These are phyloP conservation scores for Nephrotoma flavescens DNA, from an alignment of 2,888 invertebrate species.

Conservation along the genomic window DNA sequence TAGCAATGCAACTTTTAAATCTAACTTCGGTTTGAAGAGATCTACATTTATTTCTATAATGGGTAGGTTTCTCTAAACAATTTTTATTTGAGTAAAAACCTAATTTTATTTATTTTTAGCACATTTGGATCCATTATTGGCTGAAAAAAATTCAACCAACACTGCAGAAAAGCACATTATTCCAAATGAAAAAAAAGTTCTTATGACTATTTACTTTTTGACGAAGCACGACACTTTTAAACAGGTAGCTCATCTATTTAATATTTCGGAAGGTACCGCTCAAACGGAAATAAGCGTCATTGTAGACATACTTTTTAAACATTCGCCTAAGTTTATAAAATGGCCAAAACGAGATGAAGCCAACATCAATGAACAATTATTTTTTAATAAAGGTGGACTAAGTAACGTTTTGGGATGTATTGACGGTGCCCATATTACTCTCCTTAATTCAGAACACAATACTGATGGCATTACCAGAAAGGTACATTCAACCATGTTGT, in stretches of 20 bases:
- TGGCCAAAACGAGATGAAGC: not conserved
- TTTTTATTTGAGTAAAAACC: not conserved
- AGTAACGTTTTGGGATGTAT: not conserved
- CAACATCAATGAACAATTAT: not conserved
- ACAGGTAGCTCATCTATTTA: not conserved
- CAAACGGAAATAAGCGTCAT: not conserved
- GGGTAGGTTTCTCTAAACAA: not conserved
- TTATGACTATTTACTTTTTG: not conserved
- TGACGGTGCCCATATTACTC: not conserved
- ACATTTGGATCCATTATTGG: not conserved
- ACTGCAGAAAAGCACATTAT: not conserved
- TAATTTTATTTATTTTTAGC: not conserved
- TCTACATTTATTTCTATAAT: not conserved
- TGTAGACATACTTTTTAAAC: not conserved
- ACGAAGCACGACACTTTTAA: not conserved
- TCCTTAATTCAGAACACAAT: not conserved
- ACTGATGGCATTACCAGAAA: slow-evolving; percentile 11
- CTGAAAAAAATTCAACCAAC: not conserved
- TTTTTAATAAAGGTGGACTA: not conserved
- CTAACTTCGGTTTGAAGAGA: not conserved
- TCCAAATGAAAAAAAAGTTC: not conserved
- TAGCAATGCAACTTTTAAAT: not conserved
- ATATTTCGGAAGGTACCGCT: not conserved
- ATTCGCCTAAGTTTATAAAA: not conserved
- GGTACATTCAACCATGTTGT: slow-evolving; percentile 13